Evolutionary conservation across 2,113 vertebrate genomes (phyloP).

Genomic region (Mixornis gularis): DNA sequence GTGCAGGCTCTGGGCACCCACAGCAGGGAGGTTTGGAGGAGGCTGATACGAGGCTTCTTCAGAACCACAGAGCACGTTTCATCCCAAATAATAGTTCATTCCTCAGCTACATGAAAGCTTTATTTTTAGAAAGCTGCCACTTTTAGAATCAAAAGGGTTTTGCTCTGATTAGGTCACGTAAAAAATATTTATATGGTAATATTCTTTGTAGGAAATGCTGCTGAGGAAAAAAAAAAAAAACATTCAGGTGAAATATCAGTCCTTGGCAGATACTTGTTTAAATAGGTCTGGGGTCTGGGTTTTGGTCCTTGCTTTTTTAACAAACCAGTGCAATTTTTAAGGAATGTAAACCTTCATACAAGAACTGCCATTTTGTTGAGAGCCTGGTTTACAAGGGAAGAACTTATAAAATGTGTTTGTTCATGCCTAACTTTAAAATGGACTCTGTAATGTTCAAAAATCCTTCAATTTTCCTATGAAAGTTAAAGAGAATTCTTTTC

Average conservation of each 20-base stretch:
- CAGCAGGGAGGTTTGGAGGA: not conserved
- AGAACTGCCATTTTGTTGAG: not conserved
- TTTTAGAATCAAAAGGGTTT: not conserved
- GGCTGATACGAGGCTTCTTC: accelerated
- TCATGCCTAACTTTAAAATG: not conserved
- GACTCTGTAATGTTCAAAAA: not conserved
- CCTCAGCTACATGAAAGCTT: not conserved
- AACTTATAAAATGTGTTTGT: not conserved
- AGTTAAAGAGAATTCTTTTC: not conserved
- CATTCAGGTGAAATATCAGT: not conserved
- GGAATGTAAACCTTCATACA: not conserved
- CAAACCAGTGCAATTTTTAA: not conserved
- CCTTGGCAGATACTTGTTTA: not conserved
- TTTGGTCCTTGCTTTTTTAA: not conserved
- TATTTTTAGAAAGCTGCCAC: slow-evolving; percentile 4
- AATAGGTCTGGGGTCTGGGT: not conserved
- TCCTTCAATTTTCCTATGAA: not conserved
- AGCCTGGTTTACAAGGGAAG: not conserved
- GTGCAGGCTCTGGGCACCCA: not conserved
- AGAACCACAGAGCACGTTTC: not conserved
- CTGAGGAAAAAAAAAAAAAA: not conserved
- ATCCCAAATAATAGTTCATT: not conserved
- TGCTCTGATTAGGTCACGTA: not conserved
- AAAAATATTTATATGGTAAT: not conserved
- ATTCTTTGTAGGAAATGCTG: not conserved